phyloP scores from a whole-genome alignment of 2,888 invertebrate genomes.

The Clusia tigrina region DNA sequence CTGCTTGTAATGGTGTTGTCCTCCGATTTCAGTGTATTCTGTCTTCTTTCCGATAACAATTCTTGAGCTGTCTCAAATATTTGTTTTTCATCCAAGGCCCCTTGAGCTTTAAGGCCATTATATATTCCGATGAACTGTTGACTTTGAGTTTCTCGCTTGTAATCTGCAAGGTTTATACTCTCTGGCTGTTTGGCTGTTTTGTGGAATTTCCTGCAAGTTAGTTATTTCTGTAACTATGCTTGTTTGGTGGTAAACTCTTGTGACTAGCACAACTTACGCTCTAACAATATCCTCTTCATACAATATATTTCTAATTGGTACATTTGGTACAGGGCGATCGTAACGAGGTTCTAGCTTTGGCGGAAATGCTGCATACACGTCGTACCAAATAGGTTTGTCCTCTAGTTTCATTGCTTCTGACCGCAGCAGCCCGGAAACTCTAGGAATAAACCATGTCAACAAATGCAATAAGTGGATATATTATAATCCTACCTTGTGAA shows the following conservation, averaged over 20 bases:
- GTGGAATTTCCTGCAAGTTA: conserved; percentile 73
- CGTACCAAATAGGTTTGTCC: conserved; percentile 93
- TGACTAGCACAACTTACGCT: conserved; percentile 71
- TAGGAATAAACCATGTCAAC: conserved; percentile 22
- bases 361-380: conserved; percentile 89
- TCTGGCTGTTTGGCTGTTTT: conserved; percentile 68
- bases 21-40: background rate
- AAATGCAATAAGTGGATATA: background rate
- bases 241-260: conserved; percentile 39
- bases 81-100: too few relatives aligned
- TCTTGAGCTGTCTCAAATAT: too few relatives aligned
- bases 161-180: conserved; percentile 67
- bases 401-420: conserved; percentile 81
- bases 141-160: conserved; percentile 32
- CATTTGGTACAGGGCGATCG: conserved; percentile 72
- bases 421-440: conserved; percentile 79
- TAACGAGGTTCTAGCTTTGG: conserved; percentile 84
- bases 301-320: conserved; percentile 74
- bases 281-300: conserved; percentile 84
- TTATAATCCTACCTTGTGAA: conserved; percentile 69
- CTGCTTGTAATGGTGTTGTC: conserved; percentile 31
- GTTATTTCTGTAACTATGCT: conserved; percentile 31
- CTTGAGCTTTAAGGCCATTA: too few relatives aligned
- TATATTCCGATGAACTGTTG: too few relatives aligned
- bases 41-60: too few relatives aligned